phyloP scores from a whole-genome alignment of 2,113 vertebrate species.

The Vidua chalybeata region DNA sequence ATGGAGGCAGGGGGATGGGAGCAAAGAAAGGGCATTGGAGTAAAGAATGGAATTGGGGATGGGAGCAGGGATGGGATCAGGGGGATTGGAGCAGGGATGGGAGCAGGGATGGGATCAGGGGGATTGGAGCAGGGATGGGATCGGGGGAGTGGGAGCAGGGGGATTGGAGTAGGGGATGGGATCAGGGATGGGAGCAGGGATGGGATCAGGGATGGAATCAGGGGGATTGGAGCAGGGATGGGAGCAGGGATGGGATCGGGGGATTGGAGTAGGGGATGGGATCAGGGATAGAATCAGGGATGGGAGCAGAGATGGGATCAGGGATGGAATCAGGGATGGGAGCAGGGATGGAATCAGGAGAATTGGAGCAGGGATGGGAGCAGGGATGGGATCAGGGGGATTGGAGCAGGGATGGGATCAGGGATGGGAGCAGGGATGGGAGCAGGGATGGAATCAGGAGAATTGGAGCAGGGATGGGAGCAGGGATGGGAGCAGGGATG shows the following conservation, averaged over 20 bases:
- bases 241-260: too few relatives aligned
- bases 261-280: background rate
- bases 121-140: background rate
- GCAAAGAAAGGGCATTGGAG: background rate
- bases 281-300: background rate
- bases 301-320: background rate
- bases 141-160: background rate
- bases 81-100: background rate
- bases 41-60: background rate
- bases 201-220: background rate
- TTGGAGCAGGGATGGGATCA: too few relatives aligned
- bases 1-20: background rate
- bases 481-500: background rate
- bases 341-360: background rate
- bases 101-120: background rate
- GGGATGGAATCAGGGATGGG: background rate
- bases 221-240: background rate
- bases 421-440: background rate
- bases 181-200: background rate
- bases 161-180: background rate
- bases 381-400: background rate
- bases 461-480: background rate
- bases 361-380: background rate
- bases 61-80: too few relatives aligned
- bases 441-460: background rate